phyloP scores from a whole-genome alignment of 2,888 invertebrate species.

The Rotaria socialis region DNA sequence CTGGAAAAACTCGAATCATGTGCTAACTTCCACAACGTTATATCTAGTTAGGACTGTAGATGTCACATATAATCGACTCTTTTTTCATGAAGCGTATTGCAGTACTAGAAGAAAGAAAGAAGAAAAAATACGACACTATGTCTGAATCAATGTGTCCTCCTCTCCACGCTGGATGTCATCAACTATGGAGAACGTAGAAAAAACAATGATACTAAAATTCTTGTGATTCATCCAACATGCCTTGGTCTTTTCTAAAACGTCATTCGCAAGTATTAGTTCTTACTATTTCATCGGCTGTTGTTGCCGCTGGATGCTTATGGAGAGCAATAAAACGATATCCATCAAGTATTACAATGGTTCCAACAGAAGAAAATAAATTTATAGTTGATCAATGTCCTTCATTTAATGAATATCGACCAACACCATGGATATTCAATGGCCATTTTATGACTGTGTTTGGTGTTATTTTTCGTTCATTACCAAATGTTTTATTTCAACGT shows the following conservation, averaged over 20 bases:
- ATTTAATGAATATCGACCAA: slow-evolving; percentile 41
- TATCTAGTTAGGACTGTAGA: not conserved
- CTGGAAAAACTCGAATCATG: too few species aligned
- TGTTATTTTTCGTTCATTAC: slow-evolving; percentile 38
- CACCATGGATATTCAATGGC: slow-evolving; percentile 43
- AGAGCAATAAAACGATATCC: not conserved
- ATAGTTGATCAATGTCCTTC: not conserved
- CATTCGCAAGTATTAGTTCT: not conserved
- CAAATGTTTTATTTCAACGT: slow-evolving; percentile 27
- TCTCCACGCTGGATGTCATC: not conserved
- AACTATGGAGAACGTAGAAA: not conserved
- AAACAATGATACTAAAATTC: not conserved
- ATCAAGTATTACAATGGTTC: not conserved
- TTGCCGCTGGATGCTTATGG: not conserved
- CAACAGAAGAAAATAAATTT: not conserved
- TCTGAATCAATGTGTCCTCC: not conserved
- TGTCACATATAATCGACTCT: not conserved
- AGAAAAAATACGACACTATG: too few species aligned
- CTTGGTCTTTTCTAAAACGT: not conserved
- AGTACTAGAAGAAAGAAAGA: not conserved
- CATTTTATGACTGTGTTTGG: slow-evolving; percentile 37
- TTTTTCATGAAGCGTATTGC: not conserved
- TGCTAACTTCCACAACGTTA: too few species aligned
- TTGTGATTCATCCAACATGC: not conserved
- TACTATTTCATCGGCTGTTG: not conserved